Base-by-base conservation (phyloP, 1,140 invertebrate species). In the Calliopsis andreniformis region DNA sequence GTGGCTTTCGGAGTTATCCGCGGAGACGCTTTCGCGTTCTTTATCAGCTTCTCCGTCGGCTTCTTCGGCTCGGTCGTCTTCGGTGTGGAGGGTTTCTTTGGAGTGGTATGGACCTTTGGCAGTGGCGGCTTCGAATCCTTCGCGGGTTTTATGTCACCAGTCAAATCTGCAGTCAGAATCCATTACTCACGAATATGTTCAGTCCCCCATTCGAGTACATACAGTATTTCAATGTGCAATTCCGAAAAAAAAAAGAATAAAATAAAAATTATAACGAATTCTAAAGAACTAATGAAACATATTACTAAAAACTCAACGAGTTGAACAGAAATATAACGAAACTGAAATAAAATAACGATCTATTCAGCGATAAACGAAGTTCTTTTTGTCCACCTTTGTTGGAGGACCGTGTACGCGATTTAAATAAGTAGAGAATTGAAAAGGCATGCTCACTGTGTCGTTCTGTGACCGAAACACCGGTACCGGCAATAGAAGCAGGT, bases 401-500 rank as follows among this genome's bases (percentile, higher is more conserved):
- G 28, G n/a, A n/a, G 28, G 18, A 64, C n/a, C 28, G 62, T 14
- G 18, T 20, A 43, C 32, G 28, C 43, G 45, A 47, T 39, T 39
- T 32, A 71, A 55, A 32, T 62, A 67, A 59, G 45, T 77, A 61
- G 53, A 79, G 53, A 70, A 85, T 69, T 80, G 56, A 76, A 72
- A 68, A 18, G 43, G 63, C 68, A 89, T 92, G 91, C 92, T 93
- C 91, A 93, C 92, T 92, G 87, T 92, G 89, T 92, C 87, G 90
- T 82, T 93, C 93, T 85, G 89, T 88, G 86, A 94, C 92, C 91
- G 95, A 94, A 89, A 97, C 94, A 75, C 96, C 96, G 76, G 96
- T 97, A 86, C 96, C 96, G 82, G 96, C 96, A 87, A 97, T 97
- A 91, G 96, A 97, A 85, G 95, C 95, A 80, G 97, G 96, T 71